phyloP scores from a whole-genome alignment of 2,113 vertebrate species.

The Nerophis ophidion region DNA sequence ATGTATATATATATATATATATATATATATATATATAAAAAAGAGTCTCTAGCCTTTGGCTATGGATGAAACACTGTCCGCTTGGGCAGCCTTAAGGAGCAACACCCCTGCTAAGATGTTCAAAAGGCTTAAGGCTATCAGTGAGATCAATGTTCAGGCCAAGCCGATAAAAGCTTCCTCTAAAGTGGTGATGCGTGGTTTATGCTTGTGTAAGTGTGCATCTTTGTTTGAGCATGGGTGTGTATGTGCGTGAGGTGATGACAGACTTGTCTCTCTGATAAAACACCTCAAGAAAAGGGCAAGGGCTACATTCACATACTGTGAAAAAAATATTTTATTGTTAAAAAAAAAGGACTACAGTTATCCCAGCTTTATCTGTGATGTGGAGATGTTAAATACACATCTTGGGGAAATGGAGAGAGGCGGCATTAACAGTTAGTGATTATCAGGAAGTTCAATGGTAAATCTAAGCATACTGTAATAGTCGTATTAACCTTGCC shows the following conservation, averaged over 20 bases:
- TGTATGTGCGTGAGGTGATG: conserved; percentile 39
- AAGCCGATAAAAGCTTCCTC: conserved; percentile 57
- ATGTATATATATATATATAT: too few relatives aligned
- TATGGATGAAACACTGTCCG: conserved; percentile 33
- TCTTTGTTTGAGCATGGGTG: conserved; percentile 13
- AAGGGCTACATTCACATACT: conserved; percentile 20
- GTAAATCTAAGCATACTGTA: conserved; percentile 8
- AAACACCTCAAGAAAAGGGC: conserved; percentile 46
- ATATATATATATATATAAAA: too few relatives aligned
- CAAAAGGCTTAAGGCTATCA: conserved; percentile 38
- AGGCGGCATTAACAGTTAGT: conserved; percentile 18
- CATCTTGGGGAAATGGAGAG: neutral
- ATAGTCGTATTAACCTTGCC: conserved; percentile 39
- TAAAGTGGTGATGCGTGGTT: conserved; percentile 40
- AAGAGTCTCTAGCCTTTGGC: conserved; percentile 5
- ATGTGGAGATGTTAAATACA: conserved; percentile 20
- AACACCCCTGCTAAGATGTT: conserved; percentile 22
- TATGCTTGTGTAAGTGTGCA: conserved; percentile 15
- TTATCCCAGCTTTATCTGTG: neutral
- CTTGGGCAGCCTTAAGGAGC: conserved; percentile 24
- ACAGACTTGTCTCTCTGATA: conserved; percentile 51
- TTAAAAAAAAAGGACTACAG: conserved; percentile 18
- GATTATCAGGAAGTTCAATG: conserved; percentile 23
- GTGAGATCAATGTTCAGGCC: conserved; percentile 54
- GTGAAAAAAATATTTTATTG: conserved; percentile 17